Conservation (phyloP, 2,797 vertebrate species). For the Phataginus tetradactyla region DNA sequence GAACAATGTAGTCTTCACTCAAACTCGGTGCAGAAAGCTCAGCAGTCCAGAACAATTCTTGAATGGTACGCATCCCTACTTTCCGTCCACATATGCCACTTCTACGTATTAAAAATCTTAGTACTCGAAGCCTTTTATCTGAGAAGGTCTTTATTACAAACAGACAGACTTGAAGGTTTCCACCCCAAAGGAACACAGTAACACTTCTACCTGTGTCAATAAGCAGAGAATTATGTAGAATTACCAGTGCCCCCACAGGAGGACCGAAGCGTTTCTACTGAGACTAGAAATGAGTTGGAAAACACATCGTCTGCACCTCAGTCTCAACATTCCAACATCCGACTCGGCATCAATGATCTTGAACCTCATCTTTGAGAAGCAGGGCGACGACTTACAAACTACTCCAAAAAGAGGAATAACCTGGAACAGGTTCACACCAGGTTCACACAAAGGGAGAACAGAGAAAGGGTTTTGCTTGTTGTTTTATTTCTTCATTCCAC, state of each 20-base stretch:
- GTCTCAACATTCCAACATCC: not conserved
- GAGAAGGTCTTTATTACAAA: not conserved
- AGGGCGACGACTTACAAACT: not conserved
- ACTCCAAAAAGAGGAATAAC: not conserved
- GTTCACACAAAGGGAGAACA: not conserved
- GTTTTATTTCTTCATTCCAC: not conserved
- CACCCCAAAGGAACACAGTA: not conserved
- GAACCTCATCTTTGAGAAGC: not conserved
- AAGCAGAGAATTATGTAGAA: not conserved
- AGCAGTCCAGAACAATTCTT: not conserved
- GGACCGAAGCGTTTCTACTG: not conserved
- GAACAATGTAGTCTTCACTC: not conserved
- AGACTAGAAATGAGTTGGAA: not conserved
- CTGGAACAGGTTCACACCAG: not conserved
- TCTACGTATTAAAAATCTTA: not conserved
- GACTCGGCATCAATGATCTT: not conserved
- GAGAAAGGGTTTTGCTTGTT: not conserved
- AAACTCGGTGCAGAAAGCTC: not conserved
- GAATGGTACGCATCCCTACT: not conserved
- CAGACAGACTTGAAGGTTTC: not conserved
- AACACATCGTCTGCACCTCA: not conserved
- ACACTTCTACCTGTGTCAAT: not conserved
- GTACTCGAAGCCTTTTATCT: not conserved
- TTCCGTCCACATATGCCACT: not conserved
- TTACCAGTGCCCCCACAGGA: not conserved